These are phyloP conservation scores for Troides aeacus DNA, from an alignment of 2,888 invertebrate species.

Conservation along the genomic window DNA sequence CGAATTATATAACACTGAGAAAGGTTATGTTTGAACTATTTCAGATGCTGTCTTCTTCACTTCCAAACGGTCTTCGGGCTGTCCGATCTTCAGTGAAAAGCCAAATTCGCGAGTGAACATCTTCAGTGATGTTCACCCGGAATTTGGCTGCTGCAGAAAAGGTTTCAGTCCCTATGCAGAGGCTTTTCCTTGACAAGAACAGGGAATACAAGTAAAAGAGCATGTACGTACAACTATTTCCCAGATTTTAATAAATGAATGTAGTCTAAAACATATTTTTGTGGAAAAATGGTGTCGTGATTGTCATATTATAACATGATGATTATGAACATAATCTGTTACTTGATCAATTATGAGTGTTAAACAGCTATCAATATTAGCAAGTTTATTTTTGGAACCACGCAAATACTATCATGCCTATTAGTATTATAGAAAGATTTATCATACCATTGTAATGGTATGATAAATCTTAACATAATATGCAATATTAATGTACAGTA, in stretches of 20 bases:
- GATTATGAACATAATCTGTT: too few relatives aligned
- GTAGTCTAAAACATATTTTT: not conserved
- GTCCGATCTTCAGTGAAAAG: slow-evolving; percentile 53
- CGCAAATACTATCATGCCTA: too few relatives aligned
- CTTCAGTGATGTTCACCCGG: slow-evolving; percentile 77
- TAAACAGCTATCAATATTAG: too few relatives aligned
- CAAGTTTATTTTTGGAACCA: too few relatives aligned
- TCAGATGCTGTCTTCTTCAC: slow-evolving; percentile 80
- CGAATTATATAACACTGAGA: slow-evolving; percentile 31
- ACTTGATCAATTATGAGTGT: too few relatives aligned
- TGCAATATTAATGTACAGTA: too few relatives aligned
- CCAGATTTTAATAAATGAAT: not conserved
- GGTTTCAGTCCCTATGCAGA: slow-evolving; percentile 93
- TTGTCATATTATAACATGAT: too few relatives aligned
- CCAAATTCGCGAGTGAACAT: too few relatives aligned
- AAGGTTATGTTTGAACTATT: slow-evolving; percentile 58
- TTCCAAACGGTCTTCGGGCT: slow-evolving; percentile 72
- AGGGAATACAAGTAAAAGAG: slow-evolving; percentile 93
- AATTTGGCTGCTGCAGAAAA: slow-evolving; percentile 88
- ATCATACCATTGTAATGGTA: too few relatives aligned
- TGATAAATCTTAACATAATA: too few relatives aligned
- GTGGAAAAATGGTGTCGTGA: too few relatives aligned
- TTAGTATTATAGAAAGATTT: too few relatives aligned
- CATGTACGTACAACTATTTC: slow-evolving; percentile 81
- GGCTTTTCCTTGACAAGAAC: slow-evolving; percentile 95